Evolutionary conservation across 2,888 invertebrate genomes (phyloP).

Genomic region (Trissolcus japonicus): DNA sequence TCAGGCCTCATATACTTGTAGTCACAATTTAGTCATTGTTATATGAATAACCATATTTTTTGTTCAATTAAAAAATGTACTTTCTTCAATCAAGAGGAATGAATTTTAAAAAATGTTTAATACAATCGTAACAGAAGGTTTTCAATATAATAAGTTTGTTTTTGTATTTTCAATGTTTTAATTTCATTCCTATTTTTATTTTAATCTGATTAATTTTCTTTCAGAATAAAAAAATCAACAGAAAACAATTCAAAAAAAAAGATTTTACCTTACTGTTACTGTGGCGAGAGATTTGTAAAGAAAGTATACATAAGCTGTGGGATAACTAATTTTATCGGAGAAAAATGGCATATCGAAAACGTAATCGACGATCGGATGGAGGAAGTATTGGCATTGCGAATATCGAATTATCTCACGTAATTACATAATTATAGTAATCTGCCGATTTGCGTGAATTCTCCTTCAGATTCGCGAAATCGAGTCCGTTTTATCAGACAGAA

Average conservation of each 20-base stretch:
- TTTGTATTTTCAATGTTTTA: no score
- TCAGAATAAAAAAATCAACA: no score
- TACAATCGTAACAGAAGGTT: no score
- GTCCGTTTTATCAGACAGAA: constrained; percentile 38
- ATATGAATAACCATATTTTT: neutral
- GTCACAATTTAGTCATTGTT: constrained; percentile 1
- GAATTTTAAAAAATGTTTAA: no score
- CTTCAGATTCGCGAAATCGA: constrained; percentile 23
- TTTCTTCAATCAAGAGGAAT: no score
- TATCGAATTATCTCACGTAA: constrained; percentile 22
- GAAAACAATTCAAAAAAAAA: no score
- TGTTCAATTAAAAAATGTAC: no score
- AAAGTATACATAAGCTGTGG: neutral
- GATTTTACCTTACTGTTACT: no score
- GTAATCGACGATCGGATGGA: constrained; percentile 7
- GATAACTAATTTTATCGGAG: neutral
- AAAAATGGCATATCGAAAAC: constrained; percentile 4
- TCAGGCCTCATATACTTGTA: neutral
- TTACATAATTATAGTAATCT: constrained; percentile 47
- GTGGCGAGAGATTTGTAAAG: neutral
- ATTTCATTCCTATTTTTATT: no score
- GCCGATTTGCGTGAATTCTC: constrained; percentile 42
- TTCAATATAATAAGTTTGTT: no score
- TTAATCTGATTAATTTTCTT: no score
- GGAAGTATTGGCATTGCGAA: constrained; percentile 19